Evolutionary conservation across 37 sponge, comb jelly and placozoan species (phyloP), one percentile per base, ranked within the genome.

Genomic region (Agelas oroides): DNA sequence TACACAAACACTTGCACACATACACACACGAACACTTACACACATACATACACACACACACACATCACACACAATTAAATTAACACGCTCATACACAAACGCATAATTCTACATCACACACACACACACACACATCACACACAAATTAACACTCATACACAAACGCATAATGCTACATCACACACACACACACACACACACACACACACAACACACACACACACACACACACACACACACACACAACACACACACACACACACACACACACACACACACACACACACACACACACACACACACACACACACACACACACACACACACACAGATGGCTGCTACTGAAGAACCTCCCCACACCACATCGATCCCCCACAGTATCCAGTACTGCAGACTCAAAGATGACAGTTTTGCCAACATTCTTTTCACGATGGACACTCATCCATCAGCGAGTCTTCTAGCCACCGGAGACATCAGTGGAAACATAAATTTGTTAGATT

Each of bases 301-400:
- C 64, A 72, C 84, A 83, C 75, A 83, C 84, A 83, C 84, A 83
- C 84, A 83, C 84, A 83, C 84, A 83, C 84, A 73, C 84, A 83
- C 73, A 73, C 84, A 83, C 74, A 66, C 82, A 81, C 82, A 65
- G 68, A 79, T 21, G 37, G 37, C 53, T 30, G 6, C 23, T 25
- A 46, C 63, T 61, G n/a, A 5, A 23, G n/a, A 61, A 11, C 63
- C 5, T 27, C 12, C 11, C 14, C 6, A 46, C 8, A 46, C 46
- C 46, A 55, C 28, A 32, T 20, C 59, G 20, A 76, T 52, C n/a
- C 83, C 64, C 0, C 65, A 73, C 25, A 31, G 40, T 27, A 69
- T 80, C 67, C 69, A 53, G 31, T 37, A 61, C 40, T 20, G 41
- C 20, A 40, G 83, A 33, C 6, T 39, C 24, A 63, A 78, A 0